A percentile compares a stretch with the other conserved stretches of the same genome.
phyloP scores from a whole-genome alignment of 2,797 vertebrate genomes.

The Catamblyrhynchus diadema region DNA sequence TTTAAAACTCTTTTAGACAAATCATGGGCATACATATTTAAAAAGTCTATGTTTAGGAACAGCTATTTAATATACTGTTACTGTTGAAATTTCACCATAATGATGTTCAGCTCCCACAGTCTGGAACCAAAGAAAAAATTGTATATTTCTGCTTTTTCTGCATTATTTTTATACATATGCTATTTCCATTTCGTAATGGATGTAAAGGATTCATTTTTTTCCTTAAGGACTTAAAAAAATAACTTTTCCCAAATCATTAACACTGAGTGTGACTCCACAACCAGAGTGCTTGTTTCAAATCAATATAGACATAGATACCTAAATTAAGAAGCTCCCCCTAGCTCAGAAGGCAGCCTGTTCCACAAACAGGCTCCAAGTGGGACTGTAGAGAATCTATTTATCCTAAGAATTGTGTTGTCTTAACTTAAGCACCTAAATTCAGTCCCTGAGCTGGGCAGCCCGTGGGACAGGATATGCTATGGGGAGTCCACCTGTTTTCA shows the following conservation, averaged over 20 bases:
- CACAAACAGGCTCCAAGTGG: not conserved
- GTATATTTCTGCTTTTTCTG: not conserved
- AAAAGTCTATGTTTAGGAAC: constrained; percentile 34
- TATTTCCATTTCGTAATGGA: not conserved
- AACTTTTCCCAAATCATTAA: not conserved
- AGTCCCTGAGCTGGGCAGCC: not conserved
- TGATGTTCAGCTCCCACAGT: not conserved
- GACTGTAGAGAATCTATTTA: not conserved
- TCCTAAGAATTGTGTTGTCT: not conserved
- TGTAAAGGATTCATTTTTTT: not conserved
- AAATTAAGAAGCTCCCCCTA: not conserved
- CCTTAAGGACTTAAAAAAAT: not conserved
- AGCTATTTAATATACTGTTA: constrained; percentile 26
- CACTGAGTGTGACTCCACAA: not conserved
- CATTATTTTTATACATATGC: not conserved
- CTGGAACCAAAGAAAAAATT: not conserved
- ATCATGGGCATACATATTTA: not conserved
- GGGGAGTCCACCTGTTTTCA: not conserved
- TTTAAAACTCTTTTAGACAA: constrained; percentile 15
- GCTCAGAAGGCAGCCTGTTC: not conserved
- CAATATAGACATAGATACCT: not conserved
- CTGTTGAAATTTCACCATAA: constrained; percentile 12
- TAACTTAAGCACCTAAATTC: not conserved
- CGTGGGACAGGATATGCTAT: not conserved
- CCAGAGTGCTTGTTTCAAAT: not conserved